phyloP scores from a whole-genome alignment of 2,113 vertebrate genomes.

The Paradoxurus hermaphroditus region DNA sequence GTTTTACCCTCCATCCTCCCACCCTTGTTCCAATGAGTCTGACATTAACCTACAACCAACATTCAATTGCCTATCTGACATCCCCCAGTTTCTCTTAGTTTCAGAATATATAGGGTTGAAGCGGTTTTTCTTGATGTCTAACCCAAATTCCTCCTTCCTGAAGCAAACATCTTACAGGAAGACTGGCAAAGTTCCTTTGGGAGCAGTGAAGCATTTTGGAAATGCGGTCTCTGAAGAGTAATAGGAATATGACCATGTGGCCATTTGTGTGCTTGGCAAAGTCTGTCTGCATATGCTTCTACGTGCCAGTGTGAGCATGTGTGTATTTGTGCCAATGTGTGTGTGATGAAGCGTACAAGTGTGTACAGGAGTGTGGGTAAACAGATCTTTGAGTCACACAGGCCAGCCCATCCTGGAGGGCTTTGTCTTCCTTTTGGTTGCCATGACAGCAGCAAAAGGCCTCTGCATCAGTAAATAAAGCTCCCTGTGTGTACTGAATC shows the following conservation, averaged over 20 bases:
- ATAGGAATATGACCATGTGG: neutral
- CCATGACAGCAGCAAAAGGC: conserved; percentile 70
- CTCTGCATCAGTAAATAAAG: conserved; percentile 69
- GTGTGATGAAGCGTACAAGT: conserved; percentile 1
- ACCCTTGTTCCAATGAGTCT: neutral
- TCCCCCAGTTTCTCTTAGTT: neutral
- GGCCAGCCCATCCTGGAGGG: conserved; percentile 57
- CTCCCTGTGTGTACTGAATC: conserved; percentile 30
- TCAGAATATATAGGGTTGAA: neutral
- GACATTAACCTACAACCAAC: neutral
- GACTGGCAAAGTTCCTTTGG: neutral
- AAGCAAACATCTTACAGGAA: neutral
- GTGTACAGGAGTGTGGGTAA: conserved; percentile 38
- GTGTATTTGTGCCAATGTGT: neutral
- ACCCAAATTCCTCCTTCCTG: neutral
- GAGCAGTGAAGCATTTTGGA: neutral
- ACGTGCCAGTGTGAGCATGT: neutral
- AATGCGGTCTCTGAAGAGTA: neutral
- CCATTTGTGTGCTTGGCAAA: conserved; percentile 27
- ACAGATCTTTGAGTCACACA: conserved; percentile 55
- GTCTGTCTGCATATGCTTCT: neutral
- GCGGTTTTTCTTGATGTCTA: neutral
- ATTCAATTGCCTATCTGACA: neutral
- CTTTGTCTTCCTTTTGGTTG: conserved; percentile 71
- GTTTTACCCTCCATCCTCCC: neutral